Percentiles rank a stretch among this genome's conserved stretches.
These are phyloP conservation scores for Vireo altiloquus DNA, from an alignment of 2,113 vertebrate species.

Conservation along the genomic window DNA sequence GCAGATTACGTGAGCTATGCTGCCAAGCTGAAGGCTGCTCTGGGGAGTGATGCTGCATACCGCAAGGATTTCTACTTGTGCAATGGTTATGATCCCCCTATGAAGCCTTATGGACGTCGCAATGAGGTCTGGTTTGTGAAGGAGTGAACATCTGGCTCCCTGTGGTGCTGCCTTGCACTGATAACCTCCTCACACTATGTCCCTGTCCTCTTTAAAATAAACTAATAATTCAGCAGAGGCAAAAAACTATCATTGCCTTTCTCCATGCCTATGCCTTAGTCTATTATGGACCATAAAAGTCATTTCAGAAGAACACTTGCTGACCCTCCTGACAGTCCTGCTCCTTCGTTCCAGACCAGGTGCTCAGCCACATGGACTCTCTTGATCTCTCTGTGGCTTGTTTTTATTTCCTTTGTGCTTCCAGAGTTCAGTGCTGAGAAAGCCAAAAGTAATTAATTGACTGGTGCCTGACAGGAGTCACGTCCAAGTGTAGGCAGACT, in stretches of 20 bases:
- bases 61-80: slow-evolving; percentile 84
- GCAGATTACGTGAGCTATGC: slow-evolving; percentile 79
- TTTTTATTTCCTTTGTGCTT: not conserved
- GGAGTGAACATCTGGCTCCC: slow-evolving; percentile 45
- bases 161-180: not conserved
- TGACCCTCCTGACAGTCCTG: not conserved
- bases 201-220: slow-evolving; percentile 10
- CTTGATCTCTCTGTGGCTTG: not conserved
- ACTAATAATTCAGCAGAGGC: not conserved
- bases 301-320: not conserved
- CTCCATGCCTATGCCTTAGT: not conserved
- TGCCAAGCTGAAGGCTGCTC: slow-evolving; percentile 75
- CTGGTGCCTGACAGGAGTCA: not conserved
- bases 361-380: not conserved
- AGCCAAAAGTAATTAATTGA: not conserved
- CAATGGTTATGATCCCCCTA: slow-evolving; percentile 85
- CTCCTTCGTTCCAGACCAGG: not conserved
- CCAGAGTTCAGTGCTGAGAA: not conserved
- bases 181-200: not conserved
- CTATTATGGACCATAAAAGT: not conserved
- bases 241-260: not conserved
- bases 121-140: slow-evolving; percentile 93
- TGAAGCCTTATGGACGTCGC: slow-evolving; percentile 87
- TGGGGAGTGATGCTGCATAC: slow-evolving; percentile 81
- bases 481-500: not conserved